Base-by-base conservation (phyloP, 2,888 invertebrate species). In the Drosophila vallismaia region DNA sequence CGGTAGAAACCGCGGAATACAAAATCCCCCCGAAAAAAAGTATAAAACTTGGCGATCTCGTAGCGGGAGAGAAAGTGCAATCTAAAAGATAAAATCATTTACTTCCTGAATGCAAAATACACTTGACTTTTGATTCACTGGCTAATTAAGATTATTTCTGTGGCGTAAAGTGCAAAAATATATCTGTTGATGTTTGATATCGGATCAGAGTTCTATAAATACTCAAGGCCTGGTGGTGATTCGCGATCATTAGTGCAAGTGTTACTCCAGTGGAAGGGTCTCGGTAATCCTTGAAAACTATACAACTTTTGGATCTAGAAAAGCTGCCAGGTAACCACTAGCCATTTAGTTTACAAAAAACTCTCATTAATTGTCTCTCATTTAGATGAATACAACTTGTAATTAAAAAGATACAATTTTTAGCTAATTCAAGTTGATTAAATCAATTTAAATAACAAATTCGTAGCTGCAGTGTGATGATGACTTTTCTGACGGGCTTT, bases 1-100 rank as follows among this genome's bases (percentile, higher is more conserved):
- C 79, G 84, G 87, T 75, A 79, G 79, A 84, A 71, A 74, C 58
- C 53, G 55, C 67, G 53, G 54, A 36, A 62, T 48, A 24, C 74
- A 50, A 49, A 45, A 59, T 57, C 46, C 50, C 10, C 29, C 24
- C 14, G 19, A 36, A 4, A 53, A 56, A 33, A 29, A 10, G 14
- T 26, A 14, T 28, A 9, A 51, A 42, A 26, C 55, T 33, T n/a
- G n/a, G 57, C 31, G 60, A 48, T 55, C 46, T 26, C 45, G 14
- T 38, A 33, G 50, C 10, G 60, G 60, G 55, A 62, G 36, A 42
- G 70, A 70, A 62, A 70, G 70, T 70, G 62, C 64, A 64, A 40
- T 40, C 36, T 24, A 24, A 29, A 24, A 5, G 44, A 69, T 58
- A 44, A n/a, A 14, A 45, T 45, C 24, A 36, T 10, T 36, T 44